Percentiles rank a stretch among this genome's conserved stretches.
Conservation (phyloP, 2,113 vertebrate species). For the Indicator maculatus region DNA sequence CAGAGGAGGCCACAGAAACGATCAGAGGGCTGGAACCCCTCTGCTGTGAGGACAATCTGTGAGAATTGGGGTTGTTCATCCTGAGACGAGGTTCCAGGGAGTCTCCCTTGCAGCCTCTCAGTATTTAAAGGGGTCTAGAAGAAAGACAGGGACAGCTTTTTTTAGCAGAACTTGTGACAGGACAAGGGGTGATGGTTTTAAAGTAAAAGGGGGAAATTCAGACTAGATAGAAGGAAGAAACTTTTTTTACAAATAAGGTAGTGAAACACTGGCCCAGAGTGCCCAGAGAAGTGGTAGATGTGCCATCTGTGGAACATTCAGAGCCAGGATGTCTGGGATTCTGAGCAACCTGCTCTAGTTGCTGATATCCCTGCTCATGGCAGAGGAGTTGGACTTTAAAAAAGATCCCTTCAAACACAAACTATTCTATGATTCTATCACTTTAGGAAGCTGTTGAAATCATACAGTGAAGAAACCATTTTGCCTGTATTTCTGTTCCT, state of each 20-base stretch:
- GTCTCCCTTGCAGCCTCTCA: neutral
- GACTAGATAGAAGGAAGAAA: neutral
- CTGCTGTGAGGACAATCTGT: too few relatives aligned
- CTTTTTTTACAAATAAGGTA: neutral
- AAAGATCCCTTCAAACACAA: neutral
- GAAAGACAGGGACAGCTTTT: neutral
- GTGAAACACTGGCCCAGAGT: neutral
- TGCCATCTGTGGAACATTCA: neutral
- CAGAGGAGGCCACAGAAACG: neutral
- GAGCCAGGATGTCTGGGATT: neutral
- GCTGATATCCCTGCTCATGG: neutral
- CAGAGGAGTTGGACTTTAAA: neutral
- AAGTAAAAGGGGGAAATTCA: neutral
- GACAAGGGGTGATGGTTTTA: neutral
- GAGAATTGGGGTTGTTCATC: neutral
- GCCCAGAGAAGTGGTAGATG: too few relatives aligned
- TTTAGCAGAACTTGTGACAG: neutral
- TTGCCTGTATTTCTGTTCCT: neutral
- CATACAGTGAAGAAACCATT: fast-evolving
- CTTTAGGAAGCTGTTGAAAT: neutral
- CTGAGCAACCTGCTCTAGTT: neutral
- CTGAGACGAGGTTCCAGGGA: neutral
- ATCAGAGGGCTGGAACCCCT: neutral
- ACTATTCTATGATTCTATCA: neutral
- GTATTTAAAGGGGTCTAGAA: neutral